Evolutionary conservation across 1,140 invertebrate genomes (phyloP), one percentile per base, ranked within the genome.

Genomic region (Solen grandis): DNA sequence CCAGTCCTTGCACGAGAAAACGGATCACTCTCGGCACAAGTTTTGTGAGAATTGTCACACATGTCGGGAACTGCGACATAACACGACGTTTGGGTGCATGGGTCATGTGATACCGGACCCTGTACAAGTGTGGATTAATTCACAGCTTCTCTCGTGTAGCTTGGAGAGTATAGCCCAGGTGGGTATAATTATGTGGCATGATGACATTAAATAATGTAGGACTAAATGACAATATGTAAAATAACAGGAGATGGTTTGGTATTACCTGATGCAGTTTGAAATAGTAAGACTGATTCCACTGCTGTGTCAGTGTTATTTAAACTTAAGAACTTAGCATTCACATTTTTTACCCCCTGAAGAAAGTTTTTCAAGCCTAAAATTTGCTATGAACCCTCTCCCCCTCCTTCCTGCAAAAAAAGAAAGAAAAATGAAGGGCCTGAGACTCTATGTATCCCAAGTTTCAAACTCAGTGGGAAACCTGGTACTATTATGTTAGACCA

Each of bases 61-160:
- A 19, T 79, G 76, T 31, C 46, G 60, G 25, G 65, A 68, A 38
- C 50, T 46, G 35, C 41, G 38, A 27, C 57, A 68, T 19, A 79
- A 54, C 52, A 50, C 59, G 29, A 27, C 60, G 55, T 79, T 79
- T 69, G 66, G 76, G 5, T 55, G 16, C 27, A 60, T 79, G 3
- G 54, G 66, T 8, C 29, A 27, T 60, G 41, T 50, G 41, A 70
- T 79, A 13, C 76, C 76, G 4, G 65, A 69, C 22, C 35, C 60
- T 69, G 22, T 68, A 19, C 76, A 79, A 46, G 52, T 66, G 25
- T 79, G 76, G 76, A 70, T 79, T n/a, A 59, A 27, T 41, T 63
- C 74, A 41, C 74, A 76, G 35, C 35, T 76, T 22, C 29, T 65
- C 19, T 46, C 74, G 14, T 66, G 4, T 33, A 31, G 55, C 14